Evolutionary conservation across 2,797 vertebrate genomes (phyloP), one percentile per base, ranked within the genome.

Genomic region (Limosa lapponica): DNA sequence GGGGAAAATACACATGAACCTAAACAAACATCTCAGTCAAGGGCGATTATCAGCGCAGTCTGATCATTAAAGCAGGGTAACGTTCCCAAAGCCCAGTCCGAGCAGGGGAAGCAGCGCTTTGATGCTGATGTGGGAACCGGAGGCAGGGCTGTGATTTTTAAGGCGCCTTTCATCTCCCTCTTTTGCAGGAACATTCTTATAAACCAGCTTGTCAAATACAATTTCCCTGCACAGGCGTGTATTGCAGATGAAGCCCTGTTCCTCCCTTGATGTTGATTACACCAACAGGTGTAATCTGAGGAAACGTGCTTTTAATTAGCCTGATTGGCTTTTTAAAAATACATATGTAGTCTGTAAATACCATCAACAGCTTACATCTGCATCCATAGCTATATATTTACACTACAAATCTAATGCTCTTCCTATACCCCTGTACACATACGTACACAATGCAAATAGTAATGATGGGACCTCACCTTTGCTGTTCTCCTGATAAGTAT

Each of bases 91-190:
- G 91, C 81, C 52, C 37, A 0, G 67, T 5, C 87, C 44, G 1
- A 1, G 78, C 74, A 78, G 75, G 74, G 69, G 77, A 73, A 90
- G 80, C 92, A 83, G 89, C 70, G 19, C 95, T 96, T 96, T 90
- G 93, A 96, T 94, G 93, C 94, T 78, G 93, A 37, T 92, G 86
- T 95, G 94, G 93, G 95, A 96, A 85, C 74, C 79, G 78, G 92
- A 84, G 80, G 67, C 94, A 90, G 90, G 1, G 0, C 94, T 84
- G 57, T 84, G 94, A 72, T 90, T 95, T 94, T 64, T 86, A 22
- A 73, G 84, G 81, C 10, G 78, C 83, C 85, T 96, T 96, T 96
- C 92, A 94, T 93, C 94, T 96, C 93, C 49, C 65, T 72, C 92
- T 87, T 84, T 75, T 87, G 87, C 87, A 78, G 80, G 80, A 94